phyloP scores from a whole-genome alignment of 2,888 invertebrate species.

The Pharmacophagus antenor region DNA sequence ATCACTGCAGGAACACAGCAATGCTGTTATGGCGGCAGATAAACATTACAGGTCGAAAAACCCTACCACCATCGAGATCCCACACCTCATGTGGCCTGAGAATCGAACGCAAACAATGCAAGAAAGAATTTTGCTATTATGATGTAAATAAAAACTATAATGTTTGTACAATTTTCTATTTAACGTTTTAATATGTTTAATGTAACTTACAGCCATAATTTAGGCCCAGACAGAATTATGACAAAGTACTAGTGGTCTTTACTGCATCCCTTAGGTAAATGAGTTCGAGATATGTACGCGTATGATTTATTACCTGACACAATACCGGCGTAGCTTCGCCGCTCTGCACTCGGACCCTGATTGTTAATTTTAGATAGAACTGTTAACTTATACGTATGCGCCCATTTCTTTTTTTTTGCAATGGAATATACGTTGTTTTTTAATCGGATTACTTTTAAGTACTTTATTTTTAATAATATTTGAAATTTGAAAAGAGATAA shows the following conservation, averaged over 20 bases:
- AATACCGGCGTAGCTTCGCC: slow-evolving; percentile 18
- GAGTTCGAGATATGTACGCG: slow-evolving; percentile 26
- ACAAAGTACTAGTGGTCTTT: slow-evolving; percentile 18
- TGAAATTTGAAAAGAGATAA: too few species aligned
- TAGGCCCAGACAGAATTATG: slow-evolving; percentile 23
- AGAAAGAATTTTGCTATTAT: too few species aligned
- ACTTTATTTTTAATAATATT: neutral
- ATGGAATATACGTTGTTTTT: neutral
- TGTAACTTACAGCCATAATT: slow-evolving; percentile 21
- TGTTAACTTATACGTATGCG: slow-evolving; percentile 11
- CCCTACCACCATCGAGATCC: too few species aligned
- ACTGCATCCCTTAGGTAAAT: slow-evolving; percentile 27
- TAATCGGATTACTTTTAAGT: neutral
- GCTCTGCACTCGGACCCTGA: slow-evolving; percentile 19
- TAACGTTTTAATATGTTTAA: neutral
- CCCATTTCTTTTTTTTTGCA: neutral
- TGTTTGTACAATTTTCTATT: neutral
- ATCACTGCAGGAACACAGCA: too few species aligned
- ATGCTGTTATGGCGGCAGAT: too few species aligned
- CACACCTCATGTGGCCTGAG: too few species aligned
- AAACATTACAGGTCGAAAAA: too few species aligned
- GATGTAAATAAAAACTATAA: too few species aligned
- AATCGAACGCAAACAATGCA: too few species aligned
- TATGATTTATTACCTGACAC: slow-evolving; percentile 25
- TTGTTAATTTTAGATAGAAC: slow-evolving; percentile 29